Conservation (phyloP, 2,888 invertebrate genomes). For the Asteroscopus sphinx region DNA sequence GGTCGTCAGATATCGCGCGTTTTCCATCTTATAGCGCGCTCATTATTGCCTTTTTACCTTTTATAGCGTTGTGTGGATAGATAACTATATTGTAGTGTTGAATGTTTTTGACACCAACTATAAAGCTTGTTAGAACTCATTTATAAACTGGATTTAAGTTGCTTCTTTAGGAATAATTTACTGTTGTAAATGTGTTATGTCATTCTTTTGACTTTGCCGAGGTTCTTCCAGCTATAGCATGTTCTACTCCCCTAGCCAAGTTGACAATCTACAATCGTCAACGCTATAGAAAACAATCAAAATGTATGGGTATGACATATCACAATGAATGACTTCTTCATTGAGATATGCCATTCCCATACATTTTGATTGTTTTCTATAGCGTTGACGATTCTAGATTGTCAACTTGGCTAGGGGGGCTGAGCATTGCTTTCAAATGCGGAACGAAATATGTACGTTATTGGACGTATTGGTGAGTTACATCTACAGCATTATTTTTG, state of each 20-base stretch:
- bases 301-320: no score
- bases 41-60: slow-evolving; percentile 61
- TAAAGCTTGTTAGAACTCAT: slow-evolving; percentile 48
- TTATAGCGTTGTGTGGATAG: slow-evolving; percentile 46
- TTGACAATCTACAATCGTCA: no score
- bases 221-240: slow-evolving; percentile 15
- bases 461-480: slow-evolving; percentile 8
- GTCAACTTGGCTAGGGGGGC: no score
- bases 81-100: slow-evolving; percentile 50
- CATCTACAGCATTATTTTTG: slow-evolving; percentile 2
- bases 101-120: slow-evolving; percentile 47
- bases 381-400: no score
- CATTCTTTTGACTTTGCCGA: slow-evolving; percentile 32
- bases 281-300: no score
- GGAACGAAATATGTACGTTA: slow-evolving; percentile 17
- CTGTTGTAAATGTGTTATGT: slow-evolving; percentile 36
- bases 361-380: no score
- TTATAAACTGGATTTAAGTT: slow-evolving; percentile 50
- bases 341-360: no score
- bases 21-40: slow-evolving; percentile 55
- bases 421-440: slow-evolving; percentile 24
- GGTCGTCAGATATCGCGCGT: slow-evolving; percentile 63
- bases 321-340: no score
- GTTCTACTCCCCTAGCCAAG: no score
- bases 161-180: slow-evolving; percentile 46